Conservation (phyloP, 2,797 vertebrate genomes). For the Kryptolebias ocellatus region DNA sequence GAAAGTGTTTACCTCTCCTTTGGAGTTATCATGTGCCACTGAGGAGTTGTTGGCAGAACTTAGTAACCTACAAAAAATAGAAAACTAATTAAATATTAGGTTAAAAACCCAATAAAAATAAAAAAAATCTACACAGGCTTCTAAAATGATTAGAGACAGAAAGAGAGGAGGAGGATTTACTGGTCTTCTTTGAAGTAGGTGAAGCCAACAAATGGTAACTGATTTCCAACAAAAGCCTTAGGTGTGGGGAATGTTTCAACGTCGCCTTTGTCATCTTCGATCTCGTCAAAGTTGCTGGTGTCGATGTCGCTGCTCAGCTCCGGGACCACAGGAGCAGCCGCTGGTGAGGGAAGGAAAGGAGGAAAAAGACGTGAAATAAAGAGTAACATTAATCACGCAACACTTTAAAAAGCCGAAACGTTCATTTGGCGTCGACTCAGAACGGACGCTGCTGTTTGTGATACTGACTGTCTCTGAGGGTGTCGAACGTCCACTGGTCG, state of each 20-base stretch:
- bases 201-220: slow-evolving; percentile 98
- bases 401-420: too few species aligned
- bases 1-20: slow-evolving; percentile 84
- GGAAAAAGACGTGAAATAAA: background rate
- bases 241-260: slow-evolving; percentile 96
- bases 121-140: background rate
- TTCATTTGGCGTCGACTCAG: too few species aligned
- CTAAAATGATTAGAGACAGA: background rate
- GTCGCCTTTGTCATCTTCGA: slow-evolving; percentile 97
- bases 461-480: slow-evolving; percentile 94
- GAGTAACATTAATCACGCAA: too few species aligned
- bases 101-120: background rate
- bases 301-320: slow-evolving; percentile 98
- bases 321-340: slow-evolving; percentile 94
- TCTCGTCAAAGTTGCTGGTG: slow-evolving; percentile 99
- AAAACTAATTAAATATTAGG: slow-evolving; percentile 21
- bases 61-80: slow-evolving; percentile 86
- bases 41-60: slow-evolving; percentile 86
- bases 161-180: slow-evolving; percentile 78
- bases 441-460: background rate
- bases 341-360: slow-evolving; percentile 67
- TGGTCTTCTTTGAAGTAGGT: slow-evolving; percentile 98
- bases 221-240: slow-evolving; percentile 98
- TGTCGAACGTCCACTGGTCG: slow-evolving; percentile 97
- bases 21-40: slow-evolving; percentile 85